Percentiles rank a stretch among this genome's conserved stretches.
These are phyloP conservation scores for Trochalopteron elliotii DNA, from an alignment of 2,113 vertebrate genomes.

Conservation along the genomic window DNA sequence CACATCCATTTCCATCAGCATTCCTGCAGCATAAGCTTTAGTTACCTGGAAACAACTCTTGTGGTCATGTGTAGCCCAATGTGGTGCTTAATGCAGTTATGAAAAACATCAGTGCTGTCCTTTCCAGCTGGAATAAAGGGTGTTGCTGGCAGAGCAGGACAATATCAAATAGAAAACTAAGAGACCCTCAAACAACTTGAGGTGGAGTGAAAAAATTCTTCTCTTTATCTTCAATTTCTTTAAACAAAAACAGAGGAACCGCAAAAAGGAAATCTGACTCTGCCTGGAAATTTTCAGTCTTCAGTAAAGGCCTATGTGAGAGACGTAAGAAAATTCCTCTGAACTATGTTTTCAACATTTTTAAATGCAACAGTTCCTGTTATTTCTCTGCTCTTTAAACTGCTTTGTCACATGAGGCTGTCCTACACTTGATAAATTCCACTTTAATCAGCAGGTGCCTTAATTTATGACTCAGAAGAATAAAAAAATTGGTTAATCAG, in stretches of 20 bases:
- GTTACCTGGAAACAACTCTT: neutral
- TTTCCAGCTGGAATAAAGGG: neutral
- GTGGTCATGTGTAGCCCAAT: neutral
- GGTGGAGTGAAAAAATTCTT: neutral
- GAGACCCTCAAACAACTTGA: neutral
- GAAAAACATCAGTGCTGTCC: neutral
- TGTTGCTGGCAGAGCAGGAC: neutral
- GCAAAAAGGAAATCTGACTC: neutral
- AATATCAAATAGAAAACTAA: neutral
- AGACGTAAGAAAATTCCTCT: neutral
- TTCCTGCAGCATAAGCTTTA: neutral
- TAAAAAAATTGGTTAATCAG: neutral
- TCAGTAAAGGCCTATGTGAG: neutral
- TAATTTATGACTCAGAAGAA: neutral
- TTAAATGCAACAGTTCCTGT: neutral
- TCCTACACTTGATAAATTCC: constrained; percentile 1
- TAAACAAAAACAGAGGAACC: neutral
- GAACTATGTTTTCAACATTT: neutral
- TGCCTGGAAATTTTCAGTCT: neutral
- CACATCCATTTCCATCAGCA: neutral
- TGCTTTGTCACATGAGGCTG: neutral
- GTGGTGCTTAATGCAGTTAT: neutral
- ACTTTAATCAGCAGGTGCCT: constrained; percentile 25
- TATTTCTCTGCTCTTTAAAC: neutral
- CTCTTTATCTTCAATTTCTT: neutral